Evolutionary conservation across 2,888 invertebrate genomes (phyloP), one percentile per base, ranked within the genome.

Genomic region (Eurytoma californica): DNA sequence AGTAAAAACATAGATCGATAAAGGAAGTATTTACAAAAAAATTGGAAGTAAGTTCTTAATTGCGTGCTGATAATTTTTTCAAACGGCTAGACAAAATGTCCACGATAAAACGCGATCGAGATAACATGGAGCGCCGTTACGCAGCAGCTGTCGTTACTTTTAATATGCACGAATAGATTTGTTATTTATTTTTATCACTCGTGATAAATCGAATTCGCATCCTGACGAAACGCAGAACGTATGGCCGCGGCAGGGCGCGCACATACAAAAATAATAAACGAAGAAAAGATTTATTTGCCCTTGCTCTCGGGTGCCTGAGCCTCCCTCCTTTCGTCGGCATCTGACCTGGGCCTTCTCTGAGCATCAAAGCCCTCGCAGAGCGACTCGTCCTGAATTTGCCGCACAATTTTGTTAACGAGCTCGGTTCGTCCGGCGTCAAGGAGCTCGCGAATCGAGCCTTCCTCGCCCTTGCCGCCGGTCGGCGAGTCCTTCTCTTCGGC

Each of bases 401-500:
- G 75, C 53, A 81, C 80, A 24, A 81, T 55, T 47, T 81, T 81
- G 20, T 81, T 78, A 20, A 81, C 75, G n/a, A 60, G 51, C 30
- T 73, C 80, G 9, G 55, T 20, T 12, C 68, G 20, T 0, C 53
- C 60, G 16, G 65, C 24, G 0, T 60, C 61, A 5, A 65, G 18
- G 0, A 70, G 47, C 3, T 63, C 47, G n/a, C 28, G 68, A 1
- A 66, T 69, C 12, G 73, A 58, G 28, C n/a, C 20, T 14, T 74
- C 74, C 7, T 63, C 69, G n/a, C 24, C 67, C 18, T 89, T 90
- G 5, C 86, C 89, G 77, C 94, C 94, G 0, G 95, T 95, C 0
- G 95, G 95, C 20, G 95, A 95, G 89, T 95, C 95, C 87, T 96
- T 96, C 89, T 97, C 97, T 90, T 97, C 97, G 0, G 97, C 96